phyloP scores from a whole-genome alignment of 2,888 invertebrate species.

The Folsomia candida region DNA sequence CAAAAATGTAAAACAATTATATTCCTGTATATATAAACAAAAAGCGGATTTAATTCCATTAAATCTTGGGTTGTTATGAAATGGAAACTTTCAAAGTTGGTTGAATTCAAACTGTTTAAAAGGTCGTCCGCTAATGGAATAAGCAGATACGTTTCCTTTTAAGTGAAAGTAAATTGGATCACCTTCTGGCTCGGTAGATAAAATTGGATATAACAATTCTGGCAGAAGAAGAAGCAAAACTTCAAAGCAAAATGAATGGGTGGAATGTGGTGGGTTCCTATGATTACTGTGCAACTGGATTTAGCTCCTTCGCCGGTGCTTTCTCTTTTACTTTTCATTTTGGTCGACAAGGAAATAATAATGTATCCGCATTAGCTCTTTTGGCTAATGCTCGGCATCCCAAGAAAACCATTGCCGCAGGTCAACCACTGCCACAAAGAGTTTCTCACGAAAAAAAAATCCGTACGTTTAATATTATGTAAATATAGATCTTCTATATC shows the following conservation, averaged over 20 bases:
- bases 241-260: conserved; percentile 10
- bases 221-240: conserved; percentile 14
- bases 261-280: conserved; percentile 11
- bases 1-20: too few relatives aligned
- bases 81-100: neutral
- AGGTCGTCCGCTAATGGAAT: conserved; percentile 12
- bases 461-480: too few relatives aligned
- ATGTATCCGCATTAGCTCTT: neutral
- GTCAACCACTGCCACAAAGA: too few relatives aligned
- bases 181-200: conserved; percentile 18
- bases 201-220: conserved; percentile 21
- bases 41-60: too few relatives aligned
- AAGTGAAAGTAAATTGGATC: conserved; percentile 23
- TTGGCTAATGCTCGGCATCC: neutral
- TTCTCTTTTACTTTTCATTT: neutral
- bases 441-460: too few relatives aligned
- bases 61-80: neutral
- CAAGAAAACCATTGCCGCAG: neutral
- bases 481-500: too few relatives aligned
- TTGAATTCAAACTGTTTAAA: neutral
- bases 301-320: neutral
- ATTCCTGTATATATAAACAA: too few relatives aligned
- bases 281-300: conserved; percentile 7
- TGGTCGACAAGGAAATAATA: neutral
- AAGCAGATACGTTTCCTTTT: conserved; percentile 15